Evolutionary conservation across 2,888 invertebrate species (phyloP).

Genomic region (Apeira syringaria): DNA sequence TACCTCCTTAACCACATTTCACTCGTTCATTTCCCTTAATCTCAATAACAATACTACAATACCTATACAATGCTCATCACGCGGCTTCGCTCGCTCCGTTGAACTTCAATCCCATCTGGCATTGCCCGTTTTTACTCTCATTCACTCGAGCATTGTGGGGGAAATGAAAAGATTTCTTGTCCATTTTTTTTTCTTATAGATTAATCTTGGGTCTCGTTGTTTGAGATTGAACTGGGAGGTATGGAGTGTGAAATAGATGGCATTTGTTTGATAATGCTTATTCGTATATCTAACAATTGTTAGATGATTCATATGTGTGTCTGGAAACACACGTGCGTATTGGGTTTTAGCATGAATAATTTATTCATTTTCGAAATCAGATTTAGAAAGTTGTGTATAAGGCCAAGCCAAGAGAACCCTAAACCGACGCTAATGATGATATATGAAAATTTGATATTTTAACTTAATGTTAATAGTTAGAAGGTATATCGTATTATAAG

Average conservation of each 20-base stretch:
- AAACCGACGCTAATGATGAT: too few relatives aligned
- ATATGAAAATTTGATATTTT: too few relatives aligned
- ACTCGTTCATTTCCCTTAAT: conserved; percentile 27
- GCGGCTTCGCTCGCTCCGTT: conserved; percentile 61
- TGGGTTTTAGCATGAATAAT: too few relatives aligned
- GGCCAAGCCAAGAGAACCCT: too few relatives aligned
- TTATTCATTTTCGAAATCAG: too few relatives aligned
- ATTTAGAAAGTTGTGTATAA: too few relatives aligned
- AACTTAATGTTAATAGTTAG: too few relatives aligned
- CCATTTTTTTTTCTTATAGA: conserved; percentile 48
- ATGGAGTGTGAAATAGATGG: conserved; percentile 7
- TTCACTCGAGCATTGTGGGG: conserved; percentile 50
- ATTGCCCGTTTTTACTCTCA: conserved; percentile 42
- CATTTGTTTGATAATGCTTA: not conserved
- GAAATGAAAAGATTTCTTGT: conserved; percentile 70
- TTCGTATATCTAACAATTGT: too few relatives aligned
- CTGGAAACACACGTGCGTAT: too few relatives aligned
- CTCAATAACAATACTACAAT: conserved; percentile 59
- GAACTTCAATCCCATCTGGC: conserved; percentile 63
- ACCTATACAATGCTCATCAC: conserved; percentile 57
- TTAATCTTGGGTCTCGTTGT: conserved; percentile 30
- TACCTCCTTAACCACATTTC: conserved; percentile 4
- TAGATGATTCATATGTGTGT: too few relatives aligned
- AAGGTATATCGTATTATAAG: too few relatives aligned
- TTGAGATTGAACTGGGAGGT: conserved; percentile 1